These are phyloP conservation scores for Bombus turneri DNA, from an alignment of 1,140 invertebrate species.

Conservation along the genomic window DNA sequence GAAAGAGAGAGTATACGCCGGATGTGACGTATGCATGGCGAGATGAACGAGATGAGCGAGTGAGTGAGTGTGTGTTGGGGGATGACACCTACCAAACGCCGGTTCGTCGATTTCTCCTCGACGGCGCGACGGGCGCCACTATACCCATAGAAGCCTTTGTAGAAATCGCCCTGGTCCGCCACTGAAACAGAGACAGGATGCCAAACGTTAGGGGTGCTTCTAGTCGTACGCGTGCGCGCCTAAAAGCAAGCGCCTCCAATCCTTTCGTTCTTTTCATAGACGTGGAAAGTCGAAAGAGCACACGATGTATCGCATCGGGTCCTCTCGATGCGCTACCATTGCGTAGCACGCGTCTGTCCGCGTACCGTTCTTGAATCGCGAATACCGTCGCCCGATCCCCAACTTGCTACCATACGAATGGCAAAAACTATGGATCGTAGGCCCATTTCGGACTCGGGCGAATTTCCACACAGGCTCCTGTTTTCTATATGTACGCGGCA, in stretches of 20 bases:
- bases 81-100: slow-evolving; percentile 86
- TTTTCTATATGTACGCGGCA: slow-evolving; percentile 26
- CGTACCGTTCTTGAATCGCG: not conserved
- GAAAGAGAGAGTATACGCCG: too few relatives aligned
- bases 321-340: too few relatives aligned
- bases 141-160: slow-evolving; percentile 89
- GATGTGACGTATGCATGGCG: not conserved
- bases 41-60: not conserved
- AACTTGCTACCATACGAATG: not conserved
- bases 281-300: not conserved
- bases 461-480: slow-evolving; percentile 82
- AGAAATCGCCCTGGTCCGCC: slow-evolving; percentile 91
- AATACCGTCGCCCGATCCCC: too few relatives aligned
- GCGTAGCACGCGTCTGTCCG: too few relatives aligned
- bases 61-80: slow-evolving; percentile 69
- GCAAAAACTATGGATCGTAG: slow-evolving; percentile 29
- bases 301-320: not conserved
- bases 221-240: slow-evolving; percentile 24
- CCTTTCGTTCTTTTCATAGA: not conserved
- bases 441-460: slow-evolving; percentile 70
- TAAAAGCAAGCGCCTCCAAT: not conserved
- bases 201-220: slow-evolving; percentile 83
- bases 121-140: slow-evolving; percentile 83
- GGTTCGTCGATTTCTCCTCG: slow-evolving; percentile 86
- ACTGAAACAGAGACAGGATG: slow-evolving; percentile 89